These are phyloP conservation scores for Monochamus saltuarius DNA, from an alignment of 1,140 invertebrate species.

Conservation along the genomic window DNA sequence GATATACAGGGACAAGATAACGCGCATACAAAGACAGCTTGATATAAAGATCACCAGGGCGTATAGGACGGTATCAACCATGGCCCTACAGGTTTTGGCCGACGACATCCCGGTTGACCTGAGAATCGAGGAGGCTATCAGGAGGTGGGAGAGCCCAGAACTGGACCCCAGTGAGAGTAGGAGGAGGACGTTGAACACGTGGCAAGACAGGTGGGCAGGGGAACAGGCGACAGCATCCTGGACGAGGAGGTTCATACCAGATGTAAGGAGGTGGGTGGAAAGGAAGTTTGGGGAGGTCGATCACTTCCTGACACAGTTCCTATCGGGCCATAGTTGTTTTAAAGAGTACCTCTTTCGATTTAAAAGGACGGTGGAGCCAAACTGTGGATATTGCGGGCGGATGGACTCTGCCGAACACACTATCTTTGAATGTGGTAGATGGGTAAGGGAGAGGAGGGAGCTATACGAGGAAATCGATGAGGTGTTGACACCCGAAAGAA, in stretches of 20 bases:
- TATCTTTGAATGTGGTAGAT: too few relatives aligned
- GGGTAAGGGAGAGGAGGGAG: too few relatives aligned
- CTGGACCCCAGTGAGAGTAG: not conserved
- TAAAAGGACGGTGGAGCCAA: too few relatives aligned
- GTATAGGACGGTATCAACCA: constrained; percentile 1
- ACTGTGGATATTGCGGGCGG: too few relatives aligned
- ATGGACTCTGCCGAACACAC: too few relatives aligned
- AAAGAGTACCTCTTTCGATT: not conserved
- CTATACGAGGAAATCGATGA: too few relatives aligned
- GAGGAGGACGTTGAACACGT: not conserved
- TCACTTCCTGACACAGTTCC: constrained; percentile 16
- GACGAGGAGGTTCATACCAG: constrained; percentile 17
- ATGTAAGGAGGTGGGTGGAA: constrained; percentile 4
- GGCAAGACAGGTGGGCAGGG: too few relatives aligned
- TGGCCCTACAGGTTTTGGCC: not conserved
- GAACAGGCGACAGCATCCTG: not conserved
- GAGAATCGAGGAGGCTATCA: not conserved
- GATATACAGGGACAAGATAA: constrained; percentile 25
- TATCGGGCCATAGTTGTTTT: constrained; percentile 21
- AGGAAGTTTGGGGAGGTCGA: constrained; percentile 19
- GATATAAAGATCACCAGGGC: constrained; percentile 19
- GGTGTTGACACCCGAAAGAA: too few relatives aligned
- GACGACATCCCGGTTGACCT: constrained; percentile 31
- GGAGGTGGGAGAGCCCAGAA: not conserved
- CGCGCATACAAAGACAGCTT: constrained; percentile 26